A percentile compares a stretch with the other conserved stretches of the same genome.
phyloP scores from a whole-genome alignment of 2,113 vertebrate genomes.

The Ochotona princeps region DNA sequence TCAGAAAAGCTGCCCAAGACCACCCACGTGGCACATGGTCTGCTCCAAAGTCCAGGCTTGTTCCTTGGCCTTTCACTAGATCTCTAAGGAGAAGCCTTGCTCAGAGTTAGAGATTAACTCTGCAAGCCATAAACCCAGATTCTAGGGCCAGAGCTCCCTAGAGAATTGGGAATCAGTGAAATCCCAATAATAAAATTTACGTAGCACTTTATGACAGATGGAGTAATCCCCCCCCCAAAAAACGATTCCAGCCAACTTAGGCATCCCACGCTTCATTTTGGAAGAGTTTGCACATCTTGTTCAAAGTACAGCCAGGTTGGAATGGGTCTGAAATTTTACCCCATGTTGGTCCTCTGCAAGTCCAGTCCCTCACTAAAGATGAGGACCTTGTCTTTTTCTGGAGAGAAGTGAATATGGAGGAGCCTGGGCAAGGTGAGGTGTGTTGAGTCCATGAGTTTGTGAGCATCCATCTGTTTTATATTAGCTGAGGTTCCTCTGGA shows the following conservation, averaged over 20 bases:
- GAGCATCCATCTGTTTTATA: not conserved
- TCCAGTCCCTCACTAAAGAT: rapidly evolving
- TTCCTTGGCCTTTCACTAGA: not conserved
- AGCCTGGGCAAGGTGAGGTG: not conserved
- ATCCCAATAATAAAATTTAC: not conserved
- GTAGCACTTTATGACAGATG: not conserved
- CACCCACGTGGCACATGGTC: not conserved
- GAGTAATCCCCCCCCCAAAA: not conserved
- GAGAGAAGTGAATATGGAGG: not conserved
- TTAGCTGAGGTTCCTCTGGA: not conserved
- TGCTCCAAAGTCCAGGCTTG: not conserved
- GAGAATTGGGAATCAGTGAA: not conserved
- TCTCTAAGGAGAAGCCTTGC: not conserved
- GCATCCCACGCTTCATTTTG: not conserved
- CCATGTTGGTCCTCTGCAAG: not conserved
- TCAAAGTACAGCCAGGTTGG: not conserved
- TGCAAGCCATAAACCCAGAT: not conserved
- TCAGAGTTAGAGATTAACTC: not conserved
- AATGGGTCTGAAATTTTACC: not conserved
- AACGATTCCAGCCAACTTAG: not conserved
- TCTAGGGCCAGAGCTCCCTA: not conserved
- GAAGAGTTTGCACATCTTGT: not conserved
- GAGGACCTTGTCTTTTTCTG: not conserved
- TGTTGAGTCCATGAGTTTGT: rapidly evolving
- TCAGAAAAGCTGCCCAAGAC: not conserved